phyloP scores from a whole-genome alignment of 1,140 invertebrate genomes.

The Drosophila quadrilineata region DNA sequence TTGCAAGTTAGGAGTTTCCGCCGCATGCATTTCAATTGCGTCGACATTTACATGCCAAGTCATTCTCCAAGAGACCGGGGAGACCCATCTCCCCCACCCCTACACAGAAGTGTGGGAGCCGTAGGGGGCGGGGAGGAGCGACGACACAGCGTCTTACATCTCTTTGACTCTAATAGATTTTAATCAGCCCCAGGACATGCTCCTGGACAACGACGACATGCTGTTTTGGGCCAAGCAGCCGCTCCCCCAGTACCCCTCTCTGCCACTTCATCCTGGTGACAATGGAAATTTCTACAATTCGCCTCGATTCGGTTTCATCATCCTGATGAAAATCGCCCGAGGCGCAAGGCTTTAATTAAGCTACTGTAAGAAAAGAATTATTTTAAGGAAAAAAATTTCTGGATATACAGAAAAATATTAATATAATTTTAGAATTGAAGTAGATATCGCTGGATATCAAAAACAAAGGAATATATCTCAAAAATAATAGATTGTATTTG shows the following conservation, averaged over 20 bases:
- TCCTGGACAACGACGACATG: slow-evolving; percentile 57
- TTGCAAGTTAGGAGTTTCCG: slow-evolving; percentile 54
- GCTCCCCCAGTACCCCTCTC: slow-evolving; percentile 9
- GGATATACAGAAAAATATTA: slow-evolving; percentile 8
- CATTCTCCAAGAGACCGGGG: slow-evolving; percentile 44
- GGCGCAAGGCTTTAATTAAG: slow-evolving; percentile 59
- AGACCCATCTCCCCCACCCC: not conserved
- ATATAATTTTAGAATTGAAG: not conserved
- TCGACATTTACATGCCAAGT: slow-evolving; percentile 75
- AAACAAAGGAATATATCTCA: too few species aligned
- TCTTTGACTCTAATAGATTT: slow-evolving; percentile 80
- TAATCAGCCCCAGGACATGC: slow-evolving; percentile 78
- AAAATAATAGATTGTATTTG: too few species aligned
- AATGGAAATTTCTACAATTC: slow-evolving; percentile 42
- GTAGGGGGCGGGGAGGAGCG: slow-evolving; percentile 3
- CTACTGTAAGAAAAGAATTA: slow-evolving; percentile 47
- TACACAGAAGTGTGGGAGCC: too few species aligned
- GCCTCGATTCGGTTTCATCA: not conserved
- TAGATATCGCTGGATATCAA: too few species aligned
- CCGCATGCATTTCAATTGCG: slow-evolving; percentile 75
- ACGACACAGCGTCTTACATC: slow-evolving; percentile 64
- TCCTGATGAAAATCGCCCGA: slow-evolving; percentile 55
- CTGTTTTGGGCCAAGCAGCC: slow-evolving; percentile 49
- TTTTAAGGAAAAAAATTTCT: too few species aligned
- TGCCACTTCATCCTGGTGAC: slow-evolving; percentile 43